phyloP scores from a whole-genome alignment of 2,888 invertebrate species.

The Malacosoma neustria region DNA sequence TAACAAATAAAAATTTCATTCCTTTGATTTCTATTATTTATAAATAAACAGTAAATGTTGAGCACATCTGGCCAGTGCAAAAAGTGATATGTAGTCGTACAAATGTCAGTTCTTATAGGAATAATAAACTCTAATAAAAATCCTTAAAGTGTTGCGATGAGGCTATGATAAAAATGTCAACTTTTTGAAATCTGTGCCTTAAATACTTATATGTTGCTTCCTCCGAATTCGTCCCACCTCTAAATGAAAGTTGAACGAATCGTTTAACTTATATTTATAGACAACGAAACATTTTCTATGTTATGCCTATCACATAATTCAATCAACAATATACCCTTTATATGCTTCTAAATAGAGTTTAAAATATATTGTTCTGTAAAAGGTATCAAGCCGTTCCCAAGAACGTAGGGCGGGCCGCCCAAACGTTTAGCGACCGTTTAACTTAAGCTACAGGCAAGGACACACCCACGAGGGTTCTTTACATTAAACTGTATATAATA shows the following conservation, averaged over 20 bases:
- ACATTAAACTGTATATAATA: slow-evolving; percentile 13
- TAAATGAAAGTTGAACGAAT: slow-evolving; percentile 33
- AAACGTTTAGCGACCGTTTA: slow-evolving; percentile 74
- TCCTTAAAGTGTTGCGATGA: too few species aligned
- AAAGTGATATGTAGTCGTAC: too few species aligned
- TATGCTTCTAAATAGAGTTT: too few species aligned
- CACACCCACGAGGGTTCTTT: slow-evolving; percentile 54
- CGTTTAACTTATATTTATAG: slow-evolving; percentile 59
- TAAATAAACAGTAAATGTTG: slow-evolving; percentile 26
- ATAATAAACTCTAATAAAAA: too few species aligned
- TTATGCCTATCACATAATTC: neutral
- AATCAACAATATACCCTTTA: too few species aligned
- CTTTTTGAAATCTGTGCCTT: too few species aligned
- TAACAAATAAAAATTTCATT: too few species aligned
- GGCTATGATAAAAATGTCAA: too few species aligned
- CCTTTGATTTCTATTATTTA: slow-evolving; percentile 1
- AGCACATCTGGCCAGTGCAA: slow-evolving; percentile 49
- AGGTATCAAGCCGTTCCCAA: slow-evolving; percentile 30
- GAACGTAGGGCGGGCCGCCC: slow-evolving; percentile 71
- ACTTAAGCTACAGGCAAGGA: slow-evolving; percentile 53
- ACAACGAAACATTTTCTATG: slow-evolving; percentile 24
- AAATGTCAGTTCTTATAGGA: too few species aligned
- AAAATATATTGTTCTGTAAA: neutral
- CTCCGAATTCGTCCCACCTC: too few species aligned
- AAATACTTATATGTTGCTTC: too few species aligned